These are phyloP conservation scores for Vanessa cardui DNA, from an alignment of 2,888 invertebrate genomes.

Conservation along the genomic window DNA sequence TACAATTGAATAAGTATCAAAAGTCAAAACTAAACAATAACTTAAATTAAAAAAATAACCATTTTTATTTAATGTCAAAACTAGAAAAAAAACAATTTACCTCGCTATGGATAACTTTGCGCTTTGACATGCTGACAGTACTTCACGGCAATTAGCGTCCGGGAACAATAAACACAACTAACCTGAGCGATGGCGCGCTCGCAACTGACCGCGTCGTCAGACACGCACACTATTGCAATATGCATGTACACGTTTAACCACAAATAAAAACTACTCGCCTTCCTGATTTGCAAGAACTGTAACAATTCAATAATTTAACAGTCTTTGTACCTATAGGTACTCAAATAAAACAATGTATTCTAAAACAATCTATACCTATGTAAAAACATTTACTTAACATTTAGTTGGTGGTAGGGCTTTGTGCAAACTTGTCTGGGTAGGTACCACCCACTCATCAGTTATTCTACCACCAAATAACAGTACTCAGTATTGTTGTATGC, in stretches of 20 bases:
- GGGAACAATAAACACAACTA: not conserved
- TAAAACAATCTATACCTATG: too few relatives aligned
- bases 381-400: too few relatives aligned
- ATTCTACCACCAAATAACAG: too few relatives aligned
- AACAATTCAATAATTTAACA: too few relatives aligned
- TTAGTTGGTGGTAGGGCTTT: too few relatives aligned
- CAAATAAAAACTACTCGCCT: slow-evolving; percentile 2
- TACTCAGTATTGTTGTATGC: too few relatives aligned
- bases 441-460: too few relatives aligned
- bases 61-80: slow-evolving; percentile 1
- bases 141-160: slow-evolving; percentile 6
- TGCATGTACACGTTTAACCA: not conserved
- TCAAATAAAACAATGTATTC: too few relatives aligned
- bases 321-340: too few relatives aligned
- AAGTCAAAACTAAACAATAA: slow-evolving; percentile 7
- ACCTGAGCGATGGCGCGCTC: slow-evolving; percentile 3
- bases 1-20: slow-evolving; percentile 8
- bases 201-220: slow-evolving; percentile 1
- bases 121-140: slow-evolving; percentile 6
- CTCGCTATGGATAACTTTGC: slow-evolving; percentile 7
- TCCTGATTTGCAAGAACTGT: not conserved
- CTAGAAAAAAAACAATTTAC: slow-evolving; percentile 1
- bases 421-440: too few relatives aligned
- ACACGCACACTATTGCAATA: slow-evolving; percentile 1
- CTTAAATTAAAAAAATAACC: slow-evolving; percentile 1